Base-by-base conservation (phyloP, 2,113 vertebrate genomes). In the Gallinago undulata region DNA sequence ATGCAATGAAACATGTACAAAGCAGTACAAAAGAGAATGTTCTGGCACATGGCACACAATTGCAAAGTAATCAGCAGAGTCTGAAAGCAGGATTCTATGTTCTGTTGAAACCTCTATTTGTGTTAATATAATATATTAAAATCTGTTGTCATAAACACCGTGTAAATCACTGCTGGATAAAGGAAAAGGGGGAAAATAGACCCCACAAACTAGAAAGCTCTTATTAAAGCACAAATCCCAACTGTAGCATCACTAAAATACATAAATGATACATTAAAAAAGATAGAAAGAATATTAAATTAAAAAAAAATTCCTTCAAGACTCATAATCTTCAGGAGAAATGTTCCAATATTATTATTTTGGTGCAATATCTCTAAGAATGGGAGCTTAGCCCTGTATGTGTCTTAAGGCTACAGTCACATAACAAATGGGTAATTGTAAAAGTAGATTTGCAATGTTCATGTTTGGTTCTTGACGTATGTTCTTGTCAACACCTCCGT, bases 151-250 rank as follows among this genome's bases (percentile, higher is more conserved):
- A 86, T 84, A 75, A 75, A 37, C 47, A 39, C 11, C 2, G 1
- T 72, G 50, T 83, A 90, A 95, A 94, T 86, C 72, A 84, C 30
- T 82, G 53, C n/a, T 84, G 70, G 76, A 76, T 64, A 72, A 76
- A 90, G 79, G 77, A 74, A 85, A 89, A 41, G 10, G 7, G 24
- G 14, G 9, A 2, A 3, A 16, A 31, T 73, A 88, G 22, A 63
- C 25, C 19, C 21, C 21, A 6, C 80, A 72, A 91, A 87, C 28
- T 41, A 72, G 30, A 86, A 78, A 84, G 5, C 16, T 79, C 45
- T 86, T 94, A 83, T 76, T 64, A 94, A 91, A 95, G 45, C 31
- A 84, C 41, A 89, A 88, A 89, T 86, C 89, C 64, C 70, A 87
- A 23, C 24, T 70, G 43, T 77, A 94, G 25, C 25, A 79, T 94